These are phyloP conservation scores for Dendrocopos noguchii DNA, from an alignment of 2,113 vertebrate genomes.

Conservation along the genomic window DNA sequence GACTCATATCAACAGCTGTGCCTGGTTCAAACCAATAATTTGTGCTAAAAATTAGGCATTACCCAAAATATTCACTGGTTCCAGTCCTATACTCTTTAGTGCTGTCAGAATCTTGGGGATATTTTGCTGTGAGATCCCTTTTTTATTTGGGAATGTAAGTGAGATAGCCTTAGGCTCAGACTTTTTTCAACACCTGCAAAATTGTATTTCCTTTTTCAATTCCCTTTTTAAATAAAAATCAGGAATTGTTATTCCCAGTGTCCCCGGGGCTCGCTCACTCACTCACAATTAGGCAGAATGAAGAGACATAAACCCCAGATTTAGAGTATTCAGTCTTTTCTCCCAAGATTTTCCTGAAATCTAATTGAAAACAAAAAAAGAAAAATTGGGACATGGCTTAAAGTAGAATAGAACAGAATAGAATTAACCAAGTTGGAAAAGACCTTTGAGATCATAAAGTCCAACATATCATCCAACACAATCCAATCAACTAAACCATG, in stretches of 20 bases:
- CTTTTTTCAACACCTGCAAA: constrained; percentile 33
- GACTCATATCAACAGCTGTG: fast-evolving
- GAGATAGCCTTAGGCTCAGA: not conserved
- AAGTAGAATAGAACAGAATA: not conserved
- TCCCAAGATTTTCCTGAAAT: not conserved
- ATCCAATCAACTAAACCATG: too few relatives aligned
- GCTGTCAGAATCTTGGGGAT: not conserved
- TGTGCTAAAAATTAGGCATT: not conserved
- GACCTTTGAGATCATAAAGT: too few relatives aligned
- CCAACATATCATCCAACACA: too few relatives aligned
- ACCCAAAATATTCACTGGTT: not conserved
- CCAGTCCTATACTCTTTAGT: not conserved
- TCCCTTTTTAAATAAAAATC: constrained; percentile 1
- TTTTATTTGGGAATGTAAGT: not conserved
- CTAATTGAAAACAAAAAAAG: not conserved
- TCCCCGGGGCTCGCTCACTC: not conserved
- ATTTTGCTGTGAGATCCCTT: not conserved
- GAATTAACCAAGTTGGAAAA: too few relatives aligned
- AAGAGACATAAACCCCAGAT: not conserved
- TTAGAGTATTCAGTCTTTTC: not conserved
- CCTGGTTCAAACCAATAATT: not conserved
- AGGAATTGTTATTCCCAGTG: not conserved
- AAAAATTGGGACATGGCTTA: not conserved
- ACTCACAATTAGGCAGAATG: not conserved
- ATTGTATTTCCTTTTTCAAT: not conserved